phyloP scores from a whole-genome alignment of 1,140 invertebrate genomes.

The Lycorma delicatula region DNA sequence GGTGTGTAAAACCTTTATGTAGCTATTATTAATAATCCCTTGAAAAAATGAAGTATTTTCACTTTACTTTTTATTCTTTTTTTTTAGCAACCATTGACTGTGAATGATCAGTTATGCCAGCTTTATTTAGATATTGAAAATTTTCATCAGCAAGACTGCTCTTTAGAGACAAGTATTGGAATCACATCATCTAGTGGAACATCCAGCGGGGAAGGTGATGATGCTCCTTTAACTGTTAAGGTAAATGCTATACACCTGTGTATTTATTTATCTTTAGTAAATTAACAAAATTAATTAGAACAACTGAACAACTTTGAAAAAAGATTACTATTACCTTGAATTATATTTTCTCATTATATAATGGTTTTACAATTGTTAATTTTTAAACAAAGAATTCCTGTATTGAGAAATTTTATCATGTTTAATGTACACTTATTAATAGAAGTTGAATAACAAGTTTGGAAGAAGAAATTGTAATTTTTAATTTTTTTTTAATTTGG shows the following conservation, averaged over 20 bases:
- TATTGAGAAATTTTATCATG: neutral
- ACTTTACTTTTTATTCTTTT: constrained; percentile 6
- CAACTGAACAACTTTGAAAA: neutral
- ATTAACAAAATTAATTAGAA: neutral
- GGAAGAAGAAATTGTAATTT: no score
- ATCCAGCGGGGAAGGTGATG: constrained; percentile 44
- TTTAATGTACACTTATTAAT: no score
- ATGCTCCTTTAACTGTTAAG: neutral
- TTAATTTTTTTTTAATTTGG: no score
- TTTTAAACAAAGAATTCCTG: neutral
- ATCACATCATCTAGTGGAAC: constrained; percentile 47
- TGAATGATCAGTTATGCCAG: constrained; percentile 63
- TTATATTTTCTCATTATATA: neutral
- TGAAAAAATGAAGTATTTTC: neutral
- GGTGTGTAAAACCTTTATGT: neutral
- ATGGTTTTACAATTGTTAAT: neutral
- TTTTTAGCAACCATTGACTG: constrained; percentile 53
- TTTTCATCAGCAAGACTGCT: constrained; percentile 42
- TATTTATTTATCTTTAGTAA: neutral
- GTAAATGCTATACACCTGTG: neutral
- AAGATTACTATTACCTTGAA: neutral
- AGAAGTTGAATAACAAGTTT: no score
- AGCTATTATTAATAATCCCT: neutral
- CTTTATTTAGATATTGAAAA: constrained; percentile 60
- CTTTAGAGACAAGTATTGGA: constrained; percentile 45